These are phyloP conservation scores for Paramormyrops hopkinsi DNA, from an alignment of 2,797 vertebrate genomes.

Conservation along the genomic window DNA sequence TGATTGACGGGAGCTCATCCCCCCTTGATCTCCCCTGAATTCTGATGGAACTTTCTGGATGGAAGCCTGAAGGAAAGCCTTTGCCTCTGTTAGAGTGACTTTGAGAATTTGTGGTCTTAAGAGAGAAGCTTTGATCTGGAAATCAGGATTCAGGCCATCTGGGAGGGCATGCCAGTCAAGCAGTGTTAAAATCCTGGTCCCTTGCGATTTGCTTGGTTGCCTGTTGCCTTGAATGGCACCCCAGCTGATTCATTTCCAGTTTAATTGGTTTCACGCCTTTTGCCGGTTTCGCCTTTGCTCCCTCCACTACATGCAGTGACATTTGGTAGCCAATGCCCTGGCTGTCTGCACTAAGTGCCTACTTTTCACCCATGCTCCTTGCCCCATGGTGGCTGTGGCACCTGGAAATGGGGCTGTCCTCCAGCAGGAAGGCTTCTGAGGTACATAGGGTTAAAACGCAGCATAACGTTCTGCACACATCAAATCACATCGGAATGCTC, in stretches of 20 bases:
- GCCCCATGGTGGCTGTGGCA: background rate
- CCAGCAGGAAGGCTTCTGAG: background rate
- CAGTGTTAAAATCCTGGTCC: background rate
- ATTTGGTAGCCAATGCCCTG: background rate
- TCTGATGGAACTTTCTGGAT: constrained; percentile 22
- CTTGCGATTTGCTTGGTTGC: background rate
- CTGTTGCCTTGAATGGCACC: background rate
- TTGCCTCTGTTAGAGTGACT: background rate
- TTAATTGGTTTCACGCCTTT: background rate
- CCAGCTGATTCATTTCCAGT: background rate
- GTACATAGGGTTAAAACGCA: background rate
- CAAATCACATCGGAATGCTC: background rate
- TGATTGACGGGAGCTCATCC: background rate
- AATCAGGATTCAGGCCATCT: constrained; percentile 7
- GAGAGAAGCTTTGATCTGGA: constrained; percentile 34
- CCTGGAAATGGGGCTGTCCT: background rate
- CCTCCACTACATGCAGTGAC: background rate
- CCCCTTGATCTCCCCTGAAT: constrained; percentile 11
- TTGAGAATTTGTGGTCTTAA: constrained; percentile 2
- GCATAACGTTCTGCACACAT: background rate
- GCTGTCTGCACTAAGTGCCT: background rate
- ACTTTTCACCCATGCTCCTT: background rate
- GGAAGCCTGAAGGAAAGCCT: constrained; percentile 28
- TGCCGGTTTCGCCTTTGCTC: background rate
- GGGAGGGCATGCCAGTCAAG: background rate